phyloP scores from a whole-genome alignment of 2,113 vertebrate species.

The Sitta europaea region DNA sequence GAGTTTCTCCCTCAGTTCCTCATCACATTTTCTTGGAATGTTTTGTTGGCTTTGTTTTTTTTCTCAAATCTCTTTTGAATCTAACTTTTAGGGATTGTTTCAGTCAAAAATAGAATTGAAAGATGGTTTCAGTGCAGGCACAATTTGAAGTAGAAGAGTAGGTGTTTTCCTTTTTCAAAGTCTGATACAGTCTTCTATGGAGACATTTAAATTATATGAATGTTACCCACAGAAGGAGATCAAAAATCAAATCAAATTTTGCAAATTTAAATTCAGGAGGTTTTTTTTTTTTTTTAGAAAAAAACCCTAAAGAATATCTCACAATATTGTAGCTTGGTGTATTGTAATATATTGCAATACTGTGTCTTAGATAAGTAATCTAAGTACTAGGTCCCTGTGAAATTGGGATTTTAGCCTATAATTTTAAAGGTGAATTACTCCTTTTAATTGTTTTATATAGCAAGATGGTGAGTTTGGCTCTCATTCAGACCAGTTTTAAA shows the following conservation, averaged over 20 bases:
- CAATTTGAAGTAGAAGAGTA: background rate
- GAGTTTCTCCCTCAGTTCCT: background rate
- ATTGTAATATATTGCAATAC: background rate
- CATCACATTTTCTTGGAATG: background rate
- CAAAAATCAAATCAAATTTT: background rate
- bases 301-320: background rate
- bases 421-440: background rate
- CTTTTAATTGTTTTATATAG: background rate
- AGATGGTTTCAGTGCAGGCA: background rate
- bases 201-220: background rate
- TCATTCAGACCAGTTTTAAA: background rate
- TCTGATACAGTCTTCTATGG: background rate
- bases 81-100: background rate
- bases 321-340: background rate
- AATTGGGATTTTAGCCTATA: background rate
- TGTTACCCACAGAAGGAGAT: background rate
- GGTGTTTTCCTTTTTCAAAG: background rate
- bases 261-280: background rate
- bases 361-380: background rate
- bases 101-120: background rate
- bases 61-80: background rate
- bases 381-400: background rate
- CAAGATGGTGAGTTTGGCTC: background rate
- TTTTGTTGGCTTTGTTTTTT: background rate
- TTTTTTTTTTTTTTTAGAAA: background rate